Conservation (phyloP, 2,888 invertebrate species). For the Drosophila lacicola region DNA sequence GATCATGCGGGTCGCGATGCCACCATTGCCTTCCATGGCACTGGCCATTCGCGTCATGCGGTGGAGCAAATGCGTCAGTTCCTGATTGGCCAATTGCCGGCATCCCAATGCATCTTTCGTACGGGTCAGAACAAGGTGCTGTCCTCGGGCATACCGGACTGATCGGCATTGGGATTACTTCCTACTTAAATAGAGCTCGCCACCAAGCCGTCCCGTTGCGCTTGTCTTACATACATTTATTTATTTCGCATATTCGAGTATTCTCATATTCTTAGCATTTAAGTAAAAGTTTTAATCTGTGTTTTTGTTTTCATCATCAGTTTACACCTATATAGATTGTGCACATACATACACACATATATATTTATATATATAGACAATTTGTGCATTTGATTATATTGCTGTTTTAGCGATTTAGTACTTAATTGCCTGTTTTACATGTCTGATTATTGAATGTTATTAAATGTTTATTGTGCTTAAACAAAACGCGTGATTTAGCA, state of each 20-base stretch:
- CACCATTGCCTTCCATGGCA: slow-evolving; percentile 92
- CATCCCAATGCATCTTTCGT: slow-evolving; percentile 90
- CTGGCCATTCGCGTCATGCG: slow-evolving; percentile 91
- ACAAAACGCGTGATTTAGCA: slow-evolving; percentile 2
- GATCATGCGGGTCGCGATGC: slow-evolving; percentile 95
- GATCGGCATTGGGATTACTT: slow-evolving; percentile 85
- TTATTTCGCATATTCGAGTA: slow-evolving; percentile 35
- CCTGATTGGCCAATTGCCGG: slow-evolving; percentile 91
- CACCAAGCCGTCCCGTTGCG: slow-evolving; percentile 84
- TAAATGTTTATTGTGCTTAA: slow-evolving; percentile 17
- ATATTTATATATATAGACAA: not conserved
- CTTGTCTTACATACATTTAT: slow-evolving; percentile 18
- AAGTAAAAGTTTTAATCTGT: slow-evolving; percentile 36
- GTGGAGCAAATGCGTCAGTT: slow-evolving; percentile 89
- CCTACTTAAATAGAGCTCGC: slow-evolving; percentile 87
- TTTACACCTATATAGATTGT: slow-evolving; percentile 9
- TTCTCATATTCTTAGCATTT: slow-evolving; percentile 27
- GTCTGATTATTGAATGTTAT: slow-evolving; percentile 13
- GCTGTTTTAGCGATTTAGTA: slow-evolving; percentile 17
- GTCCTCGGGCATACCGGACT: slow-evolving; percentile 82
- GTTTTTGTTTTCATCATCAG: slow-evolving; percentile 3
- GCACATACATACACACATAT: not conserved
- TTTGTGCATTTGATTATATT: slow-evolving; percentile 23
- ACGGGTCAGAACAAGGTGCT: slow-evolving; percentile 72
- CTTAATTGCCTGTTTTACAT: slow-evolving; percentile 32